Base-by-base conservation (phyloP, 2,888 invertebrate species). In the Kryphioiulus occultus region DNA sequence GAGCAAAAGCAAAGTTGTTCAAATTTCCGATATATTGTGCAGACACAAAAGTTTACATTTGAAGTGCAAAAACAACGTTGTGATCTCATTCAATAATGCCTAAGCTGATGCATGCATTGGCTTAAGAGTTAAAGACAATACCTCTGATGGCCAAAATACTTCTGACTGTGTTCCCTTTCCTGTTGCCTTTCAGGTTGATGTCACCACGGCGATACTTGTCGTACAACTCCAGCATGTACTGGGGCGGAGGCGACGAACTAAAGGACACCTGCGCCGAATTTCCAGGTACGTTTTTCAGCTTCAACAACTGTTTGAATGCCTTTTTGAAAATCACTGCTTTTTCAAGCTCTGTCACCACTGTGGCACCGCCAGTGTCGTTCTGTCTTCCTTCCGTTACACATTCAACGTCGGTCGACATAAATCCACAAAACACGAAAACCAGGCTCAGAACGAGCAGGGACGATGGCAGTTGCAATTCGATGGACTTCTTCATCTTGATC, bases 201-300 rank as follows among this genome's bases (percentile, higher is more conserved):
- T 87, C 87, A 30, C 82, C 78, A 0, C 82, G 87, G 10, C 87
- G 87, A 39, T 87, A 87, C 68, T 78, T 87, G 35, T 87, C 87
- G 44, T 87, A 87, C 78, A 87, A 78, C 7, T 87, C 87, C 87
- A 87, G 82, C 87, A 87, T 87, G 82, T 87, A 87, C 39, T 78
- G 87, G 15, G 87, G 87, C 12, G 87, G 87, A 1, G 82, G 35
- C 17, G 87, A 44, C 0, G 53, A 10, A 42, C 17, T 53, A 10
- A 53, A 86, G 10, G 42, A 19, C n/a, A 35, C 59, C 26, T 86
- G 47, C 22, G 3, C 32, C 10, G 30, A 10, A 47, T 53, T 86
- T 39, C 39, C 44, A 53, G 86, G 86, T 30, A 86, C 42, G 47
- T 47, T 86, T 53, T 86, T 86, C 30, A 86, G 53, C 47, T 86